Evolutionary conservation across 2,888 invertebrate species (phyloP).

Genomic region (Drosophila maculinotata): DNA sequence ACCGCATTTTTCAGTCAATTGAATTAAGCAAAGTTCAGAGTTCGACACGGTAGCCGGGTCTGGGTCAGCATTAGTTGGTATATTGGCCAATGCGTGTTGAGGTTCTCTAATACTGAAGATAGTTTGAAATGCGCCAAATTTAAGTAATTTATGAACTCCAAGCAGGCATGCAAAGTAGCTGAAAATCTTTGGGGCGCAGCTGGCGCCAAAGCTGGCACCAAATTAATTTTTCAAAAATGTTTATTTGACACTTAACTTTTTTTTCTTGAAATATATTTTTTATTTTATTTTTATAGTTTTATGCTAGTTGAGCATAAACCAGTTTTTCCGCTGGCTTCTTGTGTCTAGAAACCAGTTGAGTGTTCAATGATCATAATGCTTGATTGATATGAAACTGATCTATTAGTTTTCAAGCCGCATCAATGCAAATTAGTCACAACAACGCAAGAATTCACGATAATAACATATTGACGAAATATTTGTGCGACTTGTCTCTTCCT

Average conservation of each 20-base stretch:
- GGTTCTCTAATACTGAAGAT: conserved; percentile 55
- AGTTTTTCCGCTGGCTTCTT: conserved; percentile 34
- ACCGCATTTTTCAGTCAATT: conserved; percentile 25
- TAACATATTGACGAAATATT: conserved; percentile 17
- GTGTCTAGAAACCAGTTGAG: conserved; percentile 58
- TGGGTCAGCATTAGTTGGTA: conserved; percentile 10
- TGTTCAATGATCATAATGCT: conserved; percentile 51
- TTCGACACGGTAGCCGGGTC: conserved; percentile 43
- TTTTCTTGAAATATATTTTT: not conserved
- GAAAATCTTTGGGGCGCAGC: conserved; percentile 35
- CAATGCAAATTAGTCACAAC: conserved; percentile 60
- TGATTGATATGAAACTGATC: conserved; percentile 77
- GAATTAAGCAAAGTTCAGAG: conserved; percentile 64
- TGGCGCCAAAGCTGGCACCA: conserved; percentile 60
- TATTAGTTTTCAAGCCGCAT: conserved; percentile 64
- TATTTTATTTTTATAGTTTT: not conserved
- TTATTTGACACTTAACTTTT: conserved; percentile 57
- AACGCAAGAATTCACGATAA: conserved; percentile 16
- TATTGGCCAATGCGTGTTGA: conserved; percentile 33
- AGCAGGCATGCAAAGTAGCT: conserved; percentile 19
- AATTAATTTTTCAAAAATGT: conserved; percentile 65
- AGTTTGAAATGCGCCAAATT: conserved; percentile 53
- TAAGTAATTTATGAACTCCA: conserved; percentile 50
- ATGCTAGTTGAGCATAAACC: conserved; percentile 36
- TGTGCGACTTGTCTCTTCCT: conserved; percentile 26